A percentile compares a stretch with the other conserved stretches of the same genome.
Conservation (phyloP, 2,888 invertebrate species). For the Noctua pronuba region DNA sequence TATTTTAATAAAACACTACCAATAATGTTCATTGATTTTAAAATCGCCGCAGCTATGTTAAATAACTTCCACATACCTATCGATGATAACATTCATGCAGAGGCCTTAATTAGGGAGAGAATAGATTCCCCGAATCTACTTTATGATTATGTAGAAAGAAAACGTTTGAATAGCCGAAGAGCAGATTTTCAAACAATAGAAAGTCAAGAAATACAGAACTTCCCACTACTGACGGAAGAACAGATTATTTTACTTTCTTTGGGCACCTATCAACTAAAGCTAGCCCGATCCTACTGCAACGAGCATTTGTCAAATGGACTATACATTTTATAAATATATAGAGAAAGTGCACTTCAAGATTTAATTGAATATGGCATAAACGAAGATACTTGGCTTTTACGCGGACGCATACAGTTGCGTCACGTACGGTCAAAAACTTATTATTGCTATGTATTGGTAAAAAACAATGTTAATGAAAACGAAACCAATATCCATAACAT, state of each 20-base stretch:
- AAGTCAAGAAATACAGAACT: background rate
- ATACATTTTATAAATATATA: background rate
- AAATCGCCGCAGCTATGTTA: background rate
- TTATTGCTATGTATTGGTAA: background rate
- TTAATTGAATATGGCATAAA: background rate
- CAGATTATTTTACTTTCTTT: background rate
- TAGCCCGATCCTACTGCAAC: constrained; percentile 1
- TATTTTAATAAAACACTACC: constrained; percentile 2
- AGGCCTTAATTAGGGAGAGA: background rate
- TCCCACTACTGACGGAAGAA: constrained; percentile 2
- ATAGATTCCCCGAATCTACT: background rate
- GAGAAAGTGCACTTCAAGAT: background rate
- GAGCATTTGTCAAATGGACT: constrained; percentile 7
- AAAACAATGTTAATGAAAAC: background rate
- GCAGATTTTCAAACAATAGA: background rate
- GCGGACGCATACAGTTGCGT: background rate
- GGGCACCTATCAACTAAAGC: background rate
- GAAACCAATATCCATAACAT: constrained; percentile 6
- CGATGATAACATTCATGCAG: background rate
- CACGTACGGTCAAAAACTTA: background rate
- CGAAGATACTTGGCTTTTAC: background rate
- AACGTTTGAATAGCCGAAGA: background rate
- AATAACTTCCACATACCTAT: background rate
- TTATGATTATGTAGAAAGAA: background rate
- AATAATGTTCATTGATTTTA: constrained; percentile 6